Conservation (phyloP, 1,140 invertebrate genomes). For the Magallana gigas region DNA sequence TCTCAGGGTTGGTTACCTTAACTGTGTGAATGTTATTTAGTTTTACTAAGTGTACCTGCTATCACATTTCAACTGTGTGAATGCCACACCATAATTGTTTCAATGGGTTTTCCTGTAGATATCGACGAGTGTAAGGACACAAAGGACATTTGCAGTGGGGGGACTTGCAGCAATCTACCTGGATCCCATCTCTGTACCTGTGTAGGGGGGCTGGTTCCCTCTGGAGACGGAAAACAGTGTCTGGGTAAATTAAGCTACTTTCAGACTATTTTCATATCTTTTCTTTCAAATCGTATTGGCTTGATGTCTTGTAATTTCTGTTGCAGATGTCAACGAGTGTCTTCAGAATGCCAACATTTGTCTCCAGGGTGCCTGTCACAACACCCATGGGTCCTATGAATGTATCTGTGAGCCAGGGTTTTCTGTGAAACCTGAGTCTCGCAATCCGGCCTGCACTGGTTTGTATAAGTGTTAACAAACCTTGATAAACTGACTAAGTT, state of each 20-base stretch:
- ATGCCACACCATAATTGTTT: too few relatives aligned
- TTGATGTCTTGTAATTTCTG: not conserved
- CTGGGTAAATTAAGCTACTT: slow-evolving; percentile 80
- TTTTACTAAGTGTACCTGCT: too few relatives aligned
- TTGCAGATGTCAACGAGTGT: slow-evolving; percentile 85
- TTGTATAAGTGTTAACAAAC: slow-evolving; percentile 5
- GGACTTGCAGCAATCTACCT: slow-evolving; percentile 88
- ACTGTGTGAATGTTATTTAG: too few relatives aligned
- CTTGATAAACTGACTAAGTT: too few relatives aligned
- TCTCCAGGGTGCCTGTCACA: slow-evolving; percentile 90
- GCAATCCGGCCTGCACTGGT: slow-evolving; percentile 78
- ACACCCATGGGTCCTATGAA: slow-evolving; percentile 88
- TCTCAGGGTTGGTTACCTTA: not conserved
- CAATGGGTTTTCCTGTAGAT: slow-evolving; percentile 79
- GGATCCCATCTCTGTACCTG: slow-evolving; percentile 90
- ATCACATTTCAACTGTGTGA: too few relatives aligned
- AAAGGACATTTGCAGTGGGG: slow-evolving; percentile 89
- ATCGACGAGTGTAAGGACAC: slow-evolving; percentile 89
- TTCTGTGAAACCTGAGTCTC: slow-evolving; percentile 74
- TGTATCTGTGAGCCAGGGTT: slow-evolving; percentile 92
- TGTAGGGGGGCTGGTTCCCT: slow-evolving; percentile 86
- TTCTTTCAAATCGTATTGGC: not conserved
- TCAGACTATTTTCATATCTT: too few relatives aligned
- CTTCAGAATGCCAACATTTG: slow-evolving; percentile 82
- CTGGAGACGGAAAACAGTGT: slow-evolving; percentile 85